phyloP scores from a whole-genome alignment of 2,797 vertebrate genomes.

The Rhinatrema bivittatum region DNA sequence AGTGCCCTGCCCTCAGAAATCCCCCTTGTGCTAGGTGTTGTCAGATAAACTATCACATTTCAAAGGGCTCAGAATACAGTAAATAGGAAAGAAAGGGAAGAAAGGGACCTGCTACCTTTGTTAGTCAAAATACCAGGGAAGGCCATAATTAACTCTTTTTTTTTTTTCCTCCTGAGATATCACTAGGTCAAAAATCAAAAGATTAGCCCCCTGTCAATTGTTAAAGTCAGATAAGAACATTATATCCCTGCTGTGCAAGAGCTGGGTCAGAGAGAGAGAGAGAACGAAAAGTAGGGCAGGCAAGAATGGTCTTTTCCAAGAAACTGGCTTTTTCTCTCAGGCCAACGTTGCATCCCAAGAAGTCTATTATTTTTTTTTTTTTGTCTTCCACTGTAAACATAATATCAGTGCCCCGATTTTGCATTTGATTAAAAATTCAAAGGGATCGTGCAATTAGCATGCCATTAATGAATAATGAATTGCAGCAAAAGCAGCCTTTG shows the following conservation, averaged over 20 bases:
- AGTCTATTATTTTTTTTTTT: constrained; percentile 23
- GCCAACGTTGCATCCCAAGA: constrained; percentile 39
- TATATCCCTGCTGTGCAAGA: constrained; percentile 63
- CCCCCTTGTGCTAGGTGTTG: constrained; percentile 63
- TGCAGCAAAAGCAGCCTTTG: constrained; percentile 74
- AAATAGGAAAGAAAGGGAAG: constrained; percentile 73
- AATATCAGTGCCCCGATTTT: constrained; percentile 60
- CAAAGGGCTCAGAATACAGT: constrained; percentile 63
- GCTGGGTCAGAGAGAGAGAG: constrained; percentile 50
- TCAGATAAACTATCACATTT: constrained; percentile 73
- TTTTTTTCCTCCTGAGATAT: constrained; percentile 75
- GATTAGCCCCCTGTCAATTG: constrained; percentile 72
- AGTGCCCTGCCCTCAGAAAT: no score
- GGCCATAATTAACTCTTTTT: constrained; percentile 88
- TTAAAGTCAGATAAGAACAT: constrained; percentile 67
- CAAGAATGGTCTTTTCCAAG: no score
- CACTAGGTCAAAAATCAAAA: constrained; percentile 72
- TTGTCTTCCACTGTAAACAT: constrained; percentile 55
- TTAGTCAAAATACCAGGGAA: constrained; percentile 80
- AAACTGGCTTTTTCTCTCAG: no score
- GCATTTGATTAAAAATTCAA: constrained; percentile 86
- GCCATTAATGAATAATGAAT: constrained; percentile 92
- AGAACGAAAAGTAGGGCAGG: constrained; percentile 67
- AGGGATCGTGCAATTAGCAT: constrained; percentile 80
- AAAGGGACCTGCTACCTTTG: constrained; percentile 84